Conservation (phyloP, 2,888 invertebrate species). For the Drosophila merina region DNA sequence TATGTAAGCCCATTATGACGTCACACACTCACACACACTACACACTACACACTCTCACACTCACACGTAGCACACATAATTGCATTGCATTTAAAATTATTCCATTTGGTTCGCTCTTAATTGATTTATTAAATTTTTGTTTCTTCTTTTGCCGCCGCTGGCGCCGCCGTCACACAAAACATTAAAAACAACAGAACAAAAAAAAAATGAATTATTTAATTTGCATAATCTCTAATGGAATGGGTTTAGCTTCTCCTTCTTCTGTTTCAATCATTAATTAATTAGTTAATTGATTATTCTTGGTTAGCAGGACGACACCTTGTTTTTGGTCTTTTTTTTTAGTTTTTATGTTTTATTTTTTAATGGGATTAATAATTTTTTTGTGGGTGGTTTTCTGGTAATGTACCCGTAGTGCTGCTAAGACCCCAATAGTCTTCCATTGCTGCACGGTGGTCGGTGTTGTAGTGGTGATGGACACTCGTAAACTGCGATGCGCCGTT, state of each 20-base stretch:
- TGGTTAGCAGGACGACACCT: neutral
- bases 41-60: constrained; percentile 18
- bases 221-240: constrained; percentile 6
- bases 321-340: neutral
- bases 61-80: constrained; percentile 31
- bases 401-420: constrained; percentile 83
- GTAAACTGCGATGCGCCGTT: constrained; percentile 79
- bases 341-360: constrained; percentile 10
- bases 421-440: constrained; percentile 84
- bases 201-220: constrained; percentile 2
- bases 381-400: constrained; percentile 24
- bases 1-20: constrained; percentile 49
- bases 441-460: constrained; percentile 81
- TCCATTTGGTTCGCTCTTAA: constrained; percentile 20
- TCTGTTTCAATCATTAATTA: constrained; percentile 11
- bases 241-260: constrained; percentile 23
- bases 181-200: constrained; percentile 52
- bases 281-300: neutral
- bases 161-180: constrained; percentile 26
- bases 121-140: constrained; percentile 34
- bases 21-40: constrained; percentile 40
- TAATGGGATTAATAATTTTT: neutral
- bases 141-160: constrained; percentile 9
- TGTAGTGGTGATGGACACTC: constrained; percentile 81
- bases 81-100: constrained; percentile 42